These are phyloP conservation scores for Momotus momota DNA, from an alignment of 2,797 vertebrate genomes.

Conservation along the genomic window DNA sequence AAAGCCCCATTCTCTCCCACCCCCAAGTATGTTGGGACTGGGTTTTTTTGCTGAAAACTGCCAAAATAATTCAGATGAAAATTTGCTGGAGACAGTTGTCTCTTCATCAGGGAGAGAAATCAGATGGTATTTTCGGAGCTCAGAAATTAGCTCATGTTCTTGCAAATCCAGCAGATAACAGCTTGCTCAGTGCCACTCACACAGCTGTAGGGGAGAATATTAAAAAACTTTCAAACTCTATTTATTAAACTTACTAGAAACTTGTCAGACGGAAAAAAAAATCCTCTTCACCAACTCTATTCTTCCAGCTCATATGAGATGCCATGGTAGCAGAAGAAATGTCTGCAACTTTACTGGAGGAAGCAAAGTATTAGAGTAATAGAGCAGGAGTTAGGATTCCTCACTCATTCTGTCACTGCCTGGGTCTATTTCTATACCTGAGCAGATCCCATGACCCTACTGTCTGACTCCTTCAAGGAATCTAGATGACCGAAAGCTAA, in stretches of 20 bases:
- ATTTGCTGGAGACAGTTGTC: conserved; percentile 29
- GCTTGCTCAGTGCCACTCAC: conserved; percentile 45
- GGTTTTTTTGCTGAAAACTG: background rate
- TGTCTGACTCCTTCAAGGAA: background rate
- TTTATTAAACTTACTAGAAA: conserved; percentile 41
- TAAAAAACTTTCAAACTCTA: conserved; percentile 46
- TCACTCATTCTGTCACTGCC: background rate
- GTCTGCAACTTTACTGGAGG: background rate
- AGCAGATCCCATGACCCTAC: background rate
- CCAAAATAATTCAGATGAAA: background rate
- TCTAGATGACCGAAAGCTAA: background rate
- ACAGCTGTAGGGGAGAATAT: conserved; percentile 55
- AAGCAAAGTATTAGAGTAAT: background rate
- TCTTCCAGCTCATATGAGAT: background rate
- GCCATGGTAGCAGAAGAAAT: background rate
- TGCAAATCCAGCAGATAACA: conserved; percentile 54
- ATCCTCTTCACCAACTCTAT: background rate
- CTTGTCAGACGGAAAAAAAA: background rate
- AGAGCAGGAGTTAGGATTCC: background rate
- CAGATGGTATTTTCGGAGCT: conserved; percentile 37
- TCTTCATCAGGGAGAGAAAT: background rate
- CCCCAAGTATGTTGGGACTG: background rate
- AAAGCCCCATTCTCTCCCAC: background rate
- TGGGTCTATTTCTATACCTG: background rate
- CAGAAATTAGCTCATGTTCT: conserved; percentile 50